Conservation (phyloP, 2,113 vertebrate genomes). For the Dasyprocta punctata region DNA sequence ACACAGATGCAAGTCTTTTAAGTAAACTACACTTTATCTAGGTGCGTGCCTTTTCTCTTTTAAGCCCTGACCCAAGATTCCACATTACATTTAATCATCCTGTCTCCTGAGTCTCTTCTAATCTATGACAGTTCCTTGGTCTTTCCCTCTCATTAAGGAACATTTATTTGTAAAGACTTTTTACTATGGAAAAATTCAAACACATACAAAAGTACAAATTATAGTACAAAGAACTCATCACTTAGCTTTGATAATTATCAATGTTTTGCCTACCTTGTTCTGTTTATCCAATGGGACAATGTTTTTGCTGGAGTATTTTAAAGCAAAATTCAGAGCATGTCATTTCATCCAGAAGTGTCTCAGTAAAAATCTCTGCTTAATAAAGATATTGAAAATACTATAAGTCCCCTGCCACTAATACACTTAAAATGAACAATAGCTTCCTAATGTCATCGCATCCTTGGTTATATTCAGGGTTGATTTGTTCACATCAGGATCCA, state of each 20-base stretch:
- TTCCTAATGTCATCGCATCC: not conserved
- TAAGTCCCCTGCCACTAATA: not conserved
- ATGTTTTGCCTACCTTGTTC: not conserved
- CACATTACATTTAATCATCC: slow-evolving; percentile 18
- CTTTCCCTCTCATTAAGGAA: slow-evolving; percentile 13
- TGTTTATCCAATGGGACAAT: not conserved
- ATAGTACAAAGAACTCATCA: not conserved
- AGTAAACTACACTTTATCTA: slow-evolving; percentile 24
- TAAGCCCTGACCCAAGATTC: not conserved
- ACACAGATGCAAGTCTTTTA: not conserved
- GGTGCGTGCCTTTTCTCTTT: slow-evolving; percentile 21
- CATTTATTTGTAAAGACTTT: slow-evolving; percentile 22
- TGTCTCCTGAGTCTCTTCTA: not conserved
- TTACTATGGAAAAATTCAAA: slow-evolving; percentile 32
- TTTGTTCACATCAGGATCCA: not conserved
- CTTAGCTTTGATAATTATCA: not conserved
- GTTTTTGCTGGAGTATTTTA: slow-evolving; percentile 8
- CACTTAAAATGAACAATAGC: not conserved
- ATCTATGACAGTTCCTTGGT: slow-evolving; percentile 1
- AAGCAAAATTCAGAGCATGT: not conserved
- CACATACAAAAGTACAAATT: not conserved
- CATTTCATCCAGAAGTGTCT: slow-evolving; percentile 17
- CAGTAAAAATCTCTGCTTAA: slow-evolving; percentile 12
- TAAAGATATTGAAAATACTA: slow-evolving; percentile 2
- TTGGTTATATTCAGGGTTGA: not conserved